Percentiles rank a stretch among this genome's conserved stretches.
phyloP scores from a whole-genome alignment of 2,797 vertebrate genomes.

The Pangasius djambal region DNA sequence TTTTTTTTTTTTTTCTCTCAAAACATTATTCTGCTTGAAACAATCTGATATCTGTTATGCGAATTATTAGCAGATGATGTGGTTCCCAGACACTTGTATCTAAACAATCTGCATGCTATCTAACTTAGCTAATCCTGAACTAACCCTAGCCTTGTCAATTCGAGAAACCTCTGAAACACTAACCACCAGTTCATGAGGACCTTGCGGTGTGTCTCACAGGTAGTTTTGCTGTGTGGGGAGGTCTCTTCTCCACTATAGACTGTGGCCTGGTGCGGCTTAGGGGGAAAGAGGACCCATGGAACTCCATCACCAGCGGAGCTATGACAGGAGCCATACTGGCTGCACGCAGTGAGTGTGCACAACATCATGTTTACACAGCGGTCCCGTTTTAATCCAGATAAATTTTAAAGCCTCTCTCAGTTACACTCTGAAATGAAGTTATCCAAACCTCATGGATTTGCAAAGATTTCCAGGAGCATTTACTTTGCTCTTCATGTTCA shows the following conservation, averaged over 20 bases:
- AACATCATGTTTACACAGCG: too few species aligned
- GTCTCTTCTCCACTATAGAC: slow-evolving; percentile 91
- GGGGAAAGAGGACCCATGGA: slow-evolving; percentile 92
- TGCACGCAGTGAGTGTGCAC: slow-evolving; percentile 81
- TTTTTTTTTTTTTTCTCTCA: neutral
- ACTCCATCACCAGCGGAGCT: slow-evolving; percentile 88
- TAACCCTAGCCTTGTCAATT: neutral
- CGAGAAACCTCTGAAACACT: neutral
- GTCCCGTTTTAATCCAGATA: neutral
- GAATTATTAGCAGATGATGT: neutral
- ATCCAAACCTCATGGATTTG: neutral
- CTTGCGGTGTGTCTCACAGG: slow-evolving; percentile 68
- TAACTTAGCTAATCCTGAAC: neutral
- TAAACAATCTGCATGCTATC: neutral
- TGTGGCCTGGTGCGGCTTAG: slow-evolving; percentile 84
- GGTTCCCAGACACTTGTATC: neutral
- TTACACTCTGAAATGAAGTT: neutral
- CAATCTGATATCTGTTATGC: neutral
- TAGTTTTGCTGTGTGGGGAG: slow-evolving; percentile 91
- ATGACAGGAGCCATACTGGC: slow-evolving; percentile 88
- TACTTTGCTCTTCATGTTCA: neutral
- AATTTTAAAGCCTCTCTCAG: neutral
- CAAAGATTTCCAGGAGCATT: neutral
- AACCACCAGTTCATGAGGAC: neutral
- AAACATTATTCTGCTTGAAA: neutral